phyloP scores from a whole-genome alignment of 2,888 invertebrate genomes.

The Stictocephala bisonia region DNA sequence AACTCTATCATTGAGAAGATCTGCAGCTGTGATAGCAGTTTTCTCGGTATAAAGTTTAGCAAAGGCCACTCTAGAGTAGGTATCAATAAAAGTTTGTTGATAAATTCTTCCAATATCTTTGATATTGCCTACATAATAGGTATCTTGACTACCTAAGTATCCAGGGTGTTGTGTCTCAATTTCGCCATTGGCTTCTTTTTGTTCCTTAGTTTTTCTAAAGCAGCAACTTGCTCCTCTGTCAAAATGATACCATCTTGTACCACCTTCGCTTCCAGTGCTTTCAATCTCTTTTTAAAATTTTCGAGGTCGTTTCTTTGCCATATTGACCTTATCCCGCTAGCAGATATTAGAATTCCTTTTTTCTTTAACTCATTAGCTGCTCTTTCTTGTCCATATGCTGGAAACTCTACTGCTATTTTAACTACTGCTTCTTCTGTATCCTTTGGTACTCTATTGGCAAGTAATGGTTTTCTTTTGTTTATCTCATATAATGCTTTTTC shows the following conservation, averaged over 20 bases:
- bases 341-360: constrained; percentile 16
- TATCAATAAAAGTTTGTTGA: constrained; percentile 7
- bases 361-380: constrained; percentile 23
- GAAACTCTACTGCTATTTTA: constrained; percentile 20
- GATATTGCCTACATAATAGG: constrained; percentile 29
- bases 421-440: constrained; percentile 20
- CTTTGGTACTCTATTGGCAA: not conserved
- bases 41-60: constrained; percentile 4
- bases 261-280: constrained; percentile 23
- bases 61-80: constrained; percentile 3
- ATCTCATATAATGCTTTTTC: constrained; percentile 8
- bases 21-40: constrained; percentile 8
- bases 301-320: not conserved
- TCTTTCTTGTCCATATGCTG: constrained; percentile 17
- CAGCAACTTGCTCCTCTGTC: constrained; percentile 6
- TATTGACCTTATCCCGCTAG: constrained; percentile 1
- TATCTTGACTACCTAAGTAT: constrained; percentile 18
- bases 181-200: constrained; percentile 33
- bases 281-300: constrained; percentile 2
- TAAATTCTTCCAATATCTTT: constrained; percentile 18
- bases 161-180: constrained; percentile 24
- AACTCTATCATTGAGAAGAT: not conserved
- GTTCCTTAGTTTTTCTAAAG: constrained; percentile 2
- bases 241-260: constrained; percentile 17
- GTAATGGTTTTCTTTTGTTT: not conserved